Evolutionary conservation across 2,113 vertebrate species (phyloP).

Genomic region (Pteruthius melanotis): DNA sequence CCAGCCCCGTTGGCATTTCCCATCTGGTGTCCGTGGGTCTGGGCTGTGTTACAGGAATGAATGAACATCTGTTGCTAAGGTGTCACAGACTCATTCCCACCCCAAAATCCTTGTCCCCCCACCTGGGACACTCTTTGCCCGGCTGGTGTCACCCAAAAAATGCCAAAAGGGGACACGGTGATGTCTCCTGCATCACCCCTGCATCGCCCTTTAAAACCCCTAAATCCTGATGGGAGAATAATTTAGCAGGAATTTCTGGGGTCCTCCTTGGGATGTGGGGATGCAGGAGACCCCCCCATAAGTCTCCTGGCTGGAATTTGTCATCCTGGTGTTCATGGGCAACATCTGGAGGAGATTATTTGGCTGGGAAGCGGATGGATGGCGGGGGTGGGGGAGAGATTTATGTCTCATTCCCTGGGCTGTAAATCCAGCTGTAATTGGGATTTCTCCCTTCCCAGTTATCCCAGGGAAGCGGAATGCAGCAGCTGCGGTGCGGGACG

Average conservation of each 20-base stretch:
- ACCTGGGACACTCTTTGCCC: neutral
- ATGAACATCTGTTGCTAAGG: neutral
- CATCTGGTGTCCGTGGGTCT: neutral
- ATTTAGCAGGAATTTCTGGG: neutral
- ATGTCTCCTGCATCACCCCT: neutral
- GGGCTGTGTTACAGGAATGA: accelerated
- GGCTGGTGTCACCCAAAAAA: neutral
- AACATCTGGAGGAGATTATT: slow-evolving; percentile 79
- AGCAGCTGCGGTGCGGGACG: neutral
- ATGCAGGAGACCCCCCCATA: neutral
- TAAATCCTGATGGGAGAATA: neutral
- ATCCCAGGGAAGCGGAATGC: slow-evolving; percentile 54
- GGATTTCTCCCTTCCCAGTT: slow-evolving; percentile 73
- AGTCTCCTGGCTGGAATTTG: neutral
- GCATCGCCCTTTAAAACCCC: neutral
- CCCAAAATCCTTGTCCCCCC: neutral
- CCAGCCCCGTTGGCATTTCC: accelerated
- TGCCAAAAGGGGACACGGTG: neutral
- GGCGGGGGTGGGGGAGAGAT: slow-evolving; percentile 58
- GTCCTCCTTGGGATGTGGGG: neutral
- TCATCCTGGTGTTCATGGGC: neutral
- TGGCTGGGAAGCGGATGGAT: slow-evolving; percentile 50
- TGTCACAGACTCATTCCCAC: neutral
- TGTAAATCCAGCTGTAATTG: slow-evolving; percentile 77
- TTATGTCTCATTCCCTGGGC: slow-evolving; percentile 72